Conservation (phyloP, 2,888 invertebrate species). For the Galerucella nymphaeae region DNA sequence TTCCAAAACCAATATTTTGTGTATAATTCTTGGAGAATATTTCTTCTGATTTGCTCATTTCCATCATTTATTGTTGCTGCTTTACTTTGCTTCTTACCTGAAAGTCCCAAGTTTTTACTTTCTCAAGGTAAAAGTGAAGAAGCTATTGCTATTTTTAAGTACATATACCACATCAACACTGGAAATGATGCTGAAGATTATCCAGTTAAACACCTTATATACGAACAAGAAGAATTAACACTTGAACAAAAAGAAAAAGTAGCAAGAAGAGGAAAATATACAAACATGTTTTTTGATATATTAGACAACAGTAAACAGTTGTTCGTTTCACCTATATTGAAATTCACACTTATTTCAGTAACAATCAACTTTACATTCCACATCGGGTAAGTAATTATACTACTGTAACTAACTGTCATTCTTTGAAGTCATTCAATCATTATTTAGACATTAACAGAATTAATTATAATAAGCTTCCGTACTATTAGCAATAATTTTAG, state of each 20-base stretch:
- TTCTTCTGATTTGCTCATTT: constrained; percentile 86
- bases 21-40: constrained; percentile 94
- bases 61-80: constrained; percentile 90
- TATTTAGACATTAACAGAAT: background rate
- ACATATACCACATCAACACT: constrained; percentile 85
- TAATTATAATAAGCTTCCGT: background rate
- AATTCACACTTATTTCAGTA: constrained; percentile 86
- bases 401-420: background rate
- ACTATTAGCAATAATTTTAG: background rate
- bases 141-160: constrained; percentile 83
- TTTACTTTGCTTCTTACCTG: constrained; percentile 84
- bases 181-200: constrained; percentile 80
- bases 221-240: constrained; percentile 63
- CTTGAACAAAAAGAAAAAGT: constrained; percentile 62
- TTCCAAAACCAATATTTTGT: constrained; percentile 75
- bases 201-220: constrained; percentile 77
- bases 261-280: constrained; percentile 74
- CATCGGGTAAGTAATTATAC: constrained; percentile 84
- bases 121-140: constrained; percentile 82
- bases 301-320: constrained; percentile 84
- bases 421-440: no score
- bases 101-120: constrained; percentile 90
- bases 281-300: constrained; percentile 80
- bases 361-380: constrained; percentile 93
- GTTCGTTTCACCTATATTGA: constrained; percentile 83